A percentile compares a stretch with the other conserved stretches of the same genome.
These are phyloP conservation scores for Dermatemys mawii DNA, from an alignment of 2,113 vertebrate genomes.

Conservation along the genomic window DNA sequence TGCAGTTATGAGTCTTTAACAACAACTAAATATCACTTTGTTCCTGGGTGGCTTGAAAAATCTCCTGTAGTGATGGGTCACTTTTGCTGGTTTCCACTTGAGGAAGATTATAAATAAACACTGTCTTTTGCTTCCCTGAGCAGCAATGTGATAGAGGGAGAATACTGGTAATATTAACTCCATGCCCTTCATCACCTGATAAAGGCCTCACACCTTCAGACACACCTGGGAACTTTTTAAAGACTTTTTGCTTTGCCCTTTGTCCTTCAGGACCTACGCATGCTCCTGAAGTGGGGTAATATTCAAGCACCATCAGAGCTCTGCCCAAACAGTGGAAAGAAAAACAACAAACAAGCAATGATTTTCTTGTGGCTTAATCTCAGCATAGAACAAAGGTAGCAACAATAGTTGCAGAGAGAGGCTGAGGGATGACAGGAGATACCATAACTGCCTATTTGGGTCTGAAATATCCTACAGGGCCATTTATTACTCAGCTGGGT, in stretches of 20 bases:
- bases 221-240: not conserved
- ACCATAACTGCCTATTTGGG: not conserved
- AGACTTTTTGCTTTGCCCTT: not conserved
- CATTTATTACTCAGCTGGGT: not conserved
- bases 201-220: not conserved
- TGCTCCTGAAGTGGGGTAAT: not conserved
- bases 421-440: not conserved
- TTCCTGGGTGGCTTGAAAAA: slow-evolving; percentile 55
- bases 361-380: accelerated
- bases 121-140: not conserved
- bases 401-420: not conserved
- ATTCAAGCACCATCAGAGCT: not conserved
- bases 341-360: accelerated
- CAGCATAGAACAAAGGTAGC: not conserved
- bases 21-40: slow-evolving; percentile 53
- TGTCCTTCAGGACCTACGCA: not conserved
- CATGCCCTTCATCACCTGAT: not conserved
- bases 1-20: slow-evolving; percentile 49
- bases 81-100: slow-evolving; percentile 22
- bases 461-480: not conserved
- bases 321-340: accelerated
- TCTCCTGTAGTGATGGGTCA: slow-evolving; percentile 1
- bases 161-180: not conserved
- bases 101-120: slow-evolving; percentile 30
- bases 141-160: not conserved